Evolutionary conservation across 2,888 invertebrate species (phyloP), one percentile per base, ranked within the genome.

Genomic region (Xanthorhoe spadicearia): DNA sequence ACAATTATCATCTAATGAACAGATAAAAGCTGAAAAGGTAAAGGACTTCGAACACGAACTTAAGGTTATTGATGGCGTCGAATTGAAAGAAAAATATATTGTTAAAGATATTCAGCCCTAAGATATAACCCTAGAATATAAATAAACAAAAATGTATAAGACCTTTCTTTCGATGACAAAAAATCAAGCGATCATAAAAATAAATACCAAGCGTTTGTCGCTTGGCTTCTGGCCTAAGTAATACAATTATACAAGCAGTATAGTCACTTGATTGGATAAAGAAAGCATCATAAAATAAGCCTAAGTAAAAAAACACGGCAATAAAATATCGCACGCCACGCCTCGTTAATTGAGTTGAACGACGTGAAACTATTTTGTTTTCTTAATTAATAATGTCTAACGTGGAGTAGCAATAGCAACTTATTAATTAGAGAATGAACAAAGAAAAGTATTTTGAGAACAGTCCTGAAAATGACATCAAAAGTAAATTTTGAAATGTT

Each of bases 321-420:
- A 73, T 74, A 69, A 69, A 73, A 72, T 70, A 66, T 57, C 17
- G 63, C 58, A 73, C 60, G 79, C 76, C 61, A 72, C 60, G 79
- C 76, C 66, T 82, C 81, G 76, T 82, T 81, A 79, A 77, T 75
- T 77, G 66, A 59, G 57, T 70, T 73, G 74, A 77, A 74, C 76
- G 72, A 74, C 71, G 74, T 74, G 70, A 76, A 77, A 72, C 69
- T 74, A n/a, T 78, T 76, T 75, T 75, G 63, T 69, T 73, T 61
- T 73, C 43, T 61, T 72, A 66, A 69, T 74, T 71, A 69, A 66
- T 66, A 61, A 67, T 66, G 59, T 46, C 23, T 55, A 43, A 51
- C 28, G 35, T 56, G 53, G 43, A 13, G 46, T 46, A 46, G 46
- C 48, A 48, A 48, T 15, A 48, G 10, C 38, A 43, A 43, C 38